Percentiles rank a stretch among this genome's conserved stretches.
Evolutionary conservation across 1,140 invertebrate genomes (phyloP).

Genomic region (Procambarus virginalis): DNA sequence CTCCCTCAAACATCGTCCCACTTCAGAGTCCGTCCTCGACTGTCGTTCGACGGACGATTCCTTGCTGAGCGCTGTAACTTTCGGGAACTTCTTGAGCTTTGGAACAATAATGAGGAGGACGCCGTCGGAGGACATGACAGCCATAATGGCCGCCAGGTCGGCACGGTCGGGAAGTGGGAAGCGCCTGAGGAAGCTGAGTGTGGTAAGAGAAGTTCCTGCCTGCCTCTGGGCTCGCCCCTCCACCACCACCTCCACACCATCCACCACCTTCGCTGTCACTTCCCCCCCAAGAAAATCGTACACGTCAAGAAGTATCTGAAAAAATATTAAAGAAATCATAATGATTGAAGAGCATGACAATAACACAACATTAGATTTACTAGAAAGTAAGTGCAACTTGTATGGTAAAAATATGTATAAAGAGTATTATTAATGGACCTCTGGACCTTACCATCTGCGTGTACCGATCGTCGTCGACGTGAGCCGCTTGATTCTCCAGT

Average conservation of each 20-base stretch:
- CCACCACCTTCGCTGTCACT: slow-evolving; percentile 32
- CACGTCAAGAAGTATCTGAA: slow-evolving; percentile 42
- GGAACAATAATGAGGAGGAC: slow-evolving; percentile 34
- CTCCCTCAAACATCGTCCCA: not conserved
- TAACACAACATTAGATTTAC: not conserved
- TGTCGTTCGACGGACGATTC: not conserved
- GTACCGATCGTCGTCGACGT: slow-evolving; percentile 12
- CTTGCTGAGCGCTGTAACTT: not conserved
- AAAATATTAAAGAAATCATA: not conserved
- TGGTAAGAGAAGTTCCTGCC: slow-evolving; percentile 19
- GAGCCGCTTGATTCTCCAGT: slow-evolving; percentile 48
- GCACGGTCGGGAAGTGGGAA: slow-evolving; percentile 24
- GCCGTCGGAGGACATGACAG: slow-evolving; percentile 37
- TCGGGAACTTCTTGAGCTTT: slow-evolving; percentile 2
- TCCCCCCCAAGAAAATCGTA: slow-evolving; percentile 43
- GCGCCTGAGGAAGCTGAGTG: slow-evolving; percentile 29
- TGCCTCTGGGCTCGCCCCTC: slow-evolving; percentile 10
- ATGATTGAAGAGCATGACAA: not conserved
- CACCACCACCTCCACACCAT: slow-evolving; percentile 37
- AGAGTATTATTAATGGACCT: not conserved
- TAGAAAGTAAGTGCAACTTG: not conserved
- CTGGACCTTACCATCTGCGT: slow-evolving; percentile 31
- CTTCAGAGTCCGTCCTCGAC: not conserved
- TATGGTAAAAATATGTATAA: not conserved
- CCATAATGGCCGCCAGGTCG: slow-evolving; percentile 34